Base-by-base conservation (phyloP, 2,113 vertebrate genomes). In the Psammodynastes pulverulentus region DNA sequence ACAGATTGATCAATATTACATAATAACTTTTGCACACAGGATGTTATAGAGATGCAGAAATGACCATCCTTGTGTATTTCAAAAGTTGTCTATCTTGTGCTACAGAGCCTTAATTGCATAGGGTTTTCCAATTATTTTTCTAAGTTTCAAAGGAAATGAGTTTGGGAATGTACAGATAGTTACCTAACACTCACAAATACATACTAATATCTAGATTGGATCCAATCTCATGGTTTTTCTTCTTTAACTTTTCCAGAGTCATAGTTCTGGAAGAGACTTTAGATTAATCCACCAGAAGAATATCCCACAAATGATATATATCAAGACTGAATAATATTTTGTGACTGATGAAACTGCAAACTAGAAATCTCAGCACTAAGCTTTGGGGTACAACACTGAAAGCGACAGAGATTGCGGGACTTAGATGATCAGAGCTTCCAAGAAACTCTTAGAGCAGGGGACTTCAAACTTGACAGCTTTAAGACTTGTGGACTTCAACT, bases 171-270 rank as follows among this genome's bases (percentile, higher is more conserved):
- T 89, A 43, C 53, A 10, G 0, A n/a, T 88, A 45, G 21, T 87
- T 58, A 46, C 51, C 43, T 17, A 54, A 84, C 13, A 45, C 21
- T 23, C 9, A 51, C 13, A 26, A 17, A 90, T 9, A 21, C 34
- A 67, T 26, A 62, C 62, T 84, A 84, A 92, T 84, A 84, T 56
- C 62, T 91, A 84, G 94, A 94, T 96, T 95, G 96, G 48, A 93
- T 96, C 95, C 94, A 8, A 92, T 96, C 95, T 97, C 53, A 93
- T 93, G 26, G 34, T 79, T 95, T 89, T 91, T 95, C 88, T 85
- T 85, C 46, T 90, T 97, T 94, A 96, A 95, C 67, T 94, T 96
- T 90, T 92, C 52, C 56, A 91, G 91, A 94, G 95, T 95, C 89
- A 90, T 34, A 90, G 93, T 56, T 72, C 88, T 89, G 88, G 93